Evolutionary conservation across 2,797 vertebrate species (phyloP).

Genomic region (Gymnothorax reevesii): DNA sequence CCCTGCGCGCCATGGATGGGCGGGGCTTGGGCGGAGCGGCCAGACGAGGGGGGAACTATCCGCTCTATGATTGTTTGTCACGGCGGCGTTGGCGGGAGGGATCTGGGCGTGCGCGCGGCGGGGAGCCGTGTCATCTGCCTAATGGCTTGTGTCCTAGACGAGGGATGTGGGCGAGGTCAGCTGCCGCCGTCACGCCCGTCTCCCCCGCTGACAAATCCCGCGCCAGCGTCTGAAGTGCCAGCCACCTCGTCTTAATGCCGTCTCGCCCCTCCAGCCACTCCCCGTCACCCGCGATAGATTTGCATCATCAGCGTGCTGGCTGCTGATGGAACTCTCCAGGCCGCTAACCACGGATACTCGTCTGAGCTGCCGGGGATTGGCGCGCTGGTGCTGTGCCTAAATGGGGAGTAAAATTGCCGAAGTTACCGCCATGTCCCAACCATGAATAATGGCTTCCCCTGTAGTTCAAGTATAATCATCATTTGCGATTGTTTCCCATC

Average conservation of each 20-base stretch:
- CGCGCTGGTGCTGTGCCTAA: background rate
- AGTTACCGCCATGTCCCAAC: background rate
- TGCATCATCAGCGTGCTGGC: background rate
- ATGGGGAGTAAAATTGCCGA: background rate
- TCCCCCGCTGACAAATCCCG: constrained; percentile 50
- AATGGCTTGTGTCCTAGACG: constrained; percentile 58
- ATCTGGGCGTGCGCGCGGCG: constrained; percentile 39
- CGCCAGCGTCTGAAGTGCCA: constrained; percentile 51
- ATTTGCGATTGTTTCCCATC: background rate
- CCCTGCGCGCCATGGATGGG: constrained; percentile 58
- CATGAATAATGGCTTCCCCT: background rate
- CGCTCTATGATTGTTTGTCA: constrained; percentile 56
- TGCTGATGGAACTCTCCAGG: constrained; percentile 39
- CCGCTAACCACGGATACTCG: background rate
- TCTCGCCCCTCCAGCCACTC: background rate
- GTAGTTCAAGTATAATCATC: background rate
- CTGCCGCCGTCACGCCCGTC: constrained; percentile 60
- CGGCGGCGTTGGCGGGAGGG: constrained; percentile 36
- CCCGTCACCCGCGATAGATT: background rate
- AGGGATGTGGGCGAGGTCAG: constrained; percentile 52
- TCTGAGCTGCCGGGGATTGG: background rate
- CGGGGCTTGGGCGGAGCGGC: constrained; percentile 40
- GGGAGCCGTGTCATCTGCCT: constrained; percentile 51
- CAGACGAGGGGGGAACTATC: background rate
- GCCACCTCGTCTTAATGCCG: constrained; percentile 58